Evolutionary conservation across 2,113 vertebrate species (phyloP).

Genomic region (Ellobius talpinus): DNA sequence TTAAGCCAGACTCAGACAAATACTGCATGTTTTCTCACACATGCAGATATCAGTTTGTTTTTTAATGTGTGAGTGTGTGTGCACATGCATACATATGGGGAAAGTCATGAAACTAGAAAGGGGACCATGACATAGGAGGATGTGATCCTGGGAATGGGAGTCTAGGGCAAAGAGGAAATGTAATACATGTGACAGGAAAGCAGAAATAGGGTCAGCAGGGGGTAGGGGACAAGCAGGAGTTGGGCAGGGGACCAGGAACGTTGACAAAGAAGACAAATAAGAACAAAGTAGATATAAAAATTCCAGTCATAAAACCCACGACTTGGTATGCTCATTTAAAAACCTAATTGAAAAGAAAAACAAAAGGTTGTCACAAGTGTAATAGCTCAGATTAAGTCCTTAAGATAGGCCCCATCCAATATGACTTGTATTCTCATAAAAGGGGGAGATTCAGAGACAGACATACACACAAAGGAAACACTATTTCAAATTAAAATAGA

Average conservation of each 20-base stretch:
- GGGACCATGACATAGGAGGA: not conserved
- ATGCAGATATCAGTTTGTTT: not conserved
- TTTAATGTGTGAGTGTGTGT: not conserved
- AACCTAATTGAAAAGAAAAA: not conserved
- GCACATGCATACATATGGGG: not conserved
- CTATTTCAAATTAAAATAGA: not conserved
- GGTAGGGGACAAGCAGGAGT: not conserved
- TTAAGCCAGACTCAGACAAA: not conserved
- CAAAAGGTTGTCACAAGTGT: not conserved
- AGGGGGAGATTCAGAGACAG: not conserved
- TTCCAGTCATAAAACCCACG: not conserved
- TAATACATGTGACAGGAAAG: not conserved
- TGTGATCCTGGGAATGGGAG: not conserved
- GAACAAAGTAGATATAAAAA: not conserved
- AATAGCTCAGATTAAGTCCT: not conserved
- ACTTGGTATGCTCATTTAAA: not conserved
- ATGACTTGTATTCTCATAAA: not conserved
- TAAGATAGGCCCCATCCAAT: not conserved
- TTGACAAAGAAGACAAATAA: not conserved
- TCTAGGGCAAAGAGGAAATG: not conserved
- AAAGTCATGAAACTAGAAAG: not conserved
- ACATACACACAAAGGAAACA: not conserved
- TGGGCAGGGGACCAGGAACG: not conserved
- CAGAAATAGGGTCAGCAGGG: not conserved
- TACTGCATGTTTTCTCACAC: not conserved